Evolutionary conservation across 1,140 invertebrate species (phyloP), one percentile per base, ranked within the genome.

Genomic region (Gryllus bimaculatus): DNA sequence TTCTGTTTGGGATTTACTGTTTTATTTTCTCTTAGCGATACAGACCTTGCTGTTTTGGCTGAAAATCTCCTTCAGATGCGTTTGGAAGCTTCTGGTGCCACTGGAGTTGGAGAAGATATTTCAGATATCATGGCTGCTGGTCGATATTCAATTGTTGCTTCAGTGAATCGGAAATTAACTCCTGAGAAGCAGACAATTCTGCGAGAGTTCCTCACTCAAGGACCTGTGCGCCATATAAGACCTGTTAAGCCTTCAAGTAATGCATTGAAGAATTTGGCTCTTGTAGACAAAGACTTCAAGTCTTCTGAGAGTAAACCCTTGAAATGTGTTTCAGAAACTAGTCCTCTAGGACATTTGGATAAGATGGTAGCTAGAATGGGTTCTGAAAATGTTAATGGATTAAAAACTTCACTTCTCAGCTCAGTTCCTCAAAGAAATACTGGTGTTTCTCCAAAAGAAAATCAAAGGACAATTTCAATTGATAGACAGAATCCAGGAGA

Each of bases 41-140:
- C 81, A n/a, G 79, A 83, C 21, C 76, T 83, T 20, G 80, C 81
- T 5, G 75, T n/a, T 20, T 77, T 83, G 48, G 81, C 82, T 74
- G 81, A 83, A 15, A 81, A 80, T 74, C 49, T 83, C 10, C 78
- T 83, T n/a, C 77, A 81, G 48, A 78, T 80, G 47, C 78, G 77
- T 73, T 73, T 82, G 8, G 78, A 49, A 21, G 18, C 74, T 18
- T 12, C 26, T 6, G 15, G 48, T 48, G 12, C 8, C 12, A 7
- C 7, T 49, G 75, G 8, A 76, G n/a, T 12, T 12, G n/a, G 76
- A 12, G 18, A 18, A 13, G 54, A 66, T 66, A 66, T 66, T 66
- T 66, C 54, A 13, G 54, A 66, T 13, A 66, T 66, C 18, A 8
- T 48, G 47, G 15, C n/a, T 6, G 47, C n/a, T 20, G 8, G n/a